phyloP scores from a whole-genome alignment of 2,113 vertebrate species.

The Calypte anna region DNA sequence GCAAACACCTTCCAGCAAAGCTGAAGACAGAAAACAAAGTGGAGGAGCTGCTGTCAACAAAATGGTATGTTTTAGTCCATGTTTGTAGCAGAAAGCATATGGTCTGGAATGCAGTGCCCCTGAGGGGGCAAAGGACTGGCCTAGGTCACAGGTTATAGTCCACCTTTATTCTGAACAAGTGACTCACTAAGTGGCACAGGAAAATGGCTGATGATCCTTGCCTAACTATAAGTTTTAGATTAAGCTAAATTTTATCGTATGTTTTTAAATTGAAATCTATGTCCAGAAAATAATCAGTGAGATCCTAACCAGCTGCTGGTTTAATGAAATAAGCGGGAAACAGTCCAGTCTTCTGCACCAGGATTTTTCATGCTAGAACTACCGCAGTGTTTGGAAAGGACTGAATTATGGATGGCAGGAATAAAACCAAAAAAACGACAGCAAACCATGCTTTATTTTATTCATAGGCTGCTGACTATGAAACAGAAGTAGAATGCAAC shows the following conservation, averaged over 20 bases:
- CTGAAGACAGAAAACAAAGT: neutral
- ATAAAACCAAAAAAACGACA: neutral
- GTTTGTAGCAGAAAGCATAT: neutral
- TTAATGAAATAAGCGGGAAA: neutral
- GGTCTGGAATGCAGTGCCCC: neutral
- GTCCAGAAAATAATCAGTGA: neutral
- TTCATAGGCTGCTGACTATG: neutral
- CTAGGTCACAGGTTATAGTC: accelerated
- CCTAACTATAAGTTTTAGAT: neutral
- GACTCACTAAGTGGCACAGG: accelerated
- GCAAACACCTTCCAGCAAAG: neutral
- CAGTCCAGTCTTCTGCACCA: neutral
- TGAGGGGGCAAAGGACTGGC: too few species aligned
- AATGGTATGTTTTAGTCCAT: neutral
- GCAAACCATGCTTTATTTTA: neutral
- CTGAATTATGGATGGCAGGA: neutral
- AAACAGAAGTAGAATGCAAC: neutral
- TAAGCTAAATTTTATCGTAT: neutral
- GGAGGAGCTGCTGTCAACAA: neutral
- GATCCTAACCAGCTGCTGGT: neutral
- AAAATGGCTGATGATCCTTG: neutral
- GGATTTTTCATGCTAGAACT: neutral
- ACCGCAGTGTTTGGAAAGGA: neutral
- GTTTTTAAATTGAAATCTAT: neutral
- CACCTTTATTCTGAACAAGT: neutral